Evolutionary conservation across 2,113 vertebrate species (phyloP).

Genomic region (Poeciliopsis retropinna): DNA sequence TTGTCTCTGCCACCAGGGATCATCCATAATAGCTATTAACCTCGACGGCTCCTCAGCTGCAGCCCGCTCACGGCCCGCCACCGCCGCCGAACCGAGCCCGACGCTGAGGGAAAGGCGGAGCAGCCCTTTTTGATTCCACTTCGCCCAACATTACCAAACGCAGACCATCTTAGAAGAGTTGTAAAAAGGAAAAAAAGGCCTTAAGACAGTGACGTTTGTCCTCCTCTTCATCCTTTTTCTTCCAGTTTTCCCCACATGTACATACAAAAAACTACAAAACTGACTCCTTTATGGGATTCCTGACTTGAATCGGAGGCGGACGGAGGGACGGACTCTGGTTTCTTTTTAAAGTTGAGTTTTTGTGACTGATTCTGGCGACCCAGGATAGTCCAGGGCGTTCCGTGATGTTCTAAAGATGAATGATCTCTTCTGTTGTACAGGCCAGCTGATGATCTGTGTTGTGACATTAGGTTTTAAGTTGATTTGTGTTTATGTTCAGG

Average conservation of each 20-base stretch:
- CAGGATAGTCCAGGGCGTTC: too few relatives aligned
- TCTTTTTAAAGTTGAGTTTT: constrained; percentile 72
- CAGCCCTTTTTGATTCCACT: constrained; percentile 31
- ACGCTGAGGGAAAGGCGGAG: constrained; percentile 45
- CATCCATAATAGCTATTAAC: constrained; percentile 94
- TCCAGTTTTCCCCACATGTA: constrained; percentile 44
- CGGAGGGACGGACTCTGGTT: constrained; percentile 58
- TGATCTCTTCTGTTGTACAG: constrained; percentile 81
- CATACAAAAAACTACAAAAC: constrained; percentile 46
- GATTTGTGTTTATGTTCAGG: constrained; percentile 18
- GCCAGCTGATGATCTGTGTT: constrained; percentile 67
- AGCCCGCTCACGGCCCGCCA: constrained; percentile 12
- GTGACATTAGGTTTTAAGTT: constrained; percentile 71
- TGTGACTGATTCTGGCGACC: constrained; percentile 38
- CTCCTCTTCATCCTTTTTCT: constrained; percentile 17
- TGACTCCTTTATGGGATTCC: constrained; percentile 49
- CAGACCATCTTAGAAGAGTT: constrained; percentile 51
- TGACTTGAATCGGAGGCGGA: constrained; percentile 30
- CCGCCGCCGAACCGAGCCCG: constrained; percentile 21
- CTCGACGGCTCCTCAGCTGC: constrained; percentile 27
- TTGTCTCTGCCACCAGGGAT: constrained; percentile 97
- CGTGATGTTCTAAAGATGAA: constrained; percentile 64
- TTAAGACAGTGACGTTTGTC: constrained; percentile 79
- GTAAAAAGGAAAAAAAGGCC: constrained; percentile 60
- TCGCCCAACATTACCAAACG: constrained; percentile 37